Conservation (phyloP, 2,797 vertebrate species). For the Melanotaenia parkinsoni region DNA sequence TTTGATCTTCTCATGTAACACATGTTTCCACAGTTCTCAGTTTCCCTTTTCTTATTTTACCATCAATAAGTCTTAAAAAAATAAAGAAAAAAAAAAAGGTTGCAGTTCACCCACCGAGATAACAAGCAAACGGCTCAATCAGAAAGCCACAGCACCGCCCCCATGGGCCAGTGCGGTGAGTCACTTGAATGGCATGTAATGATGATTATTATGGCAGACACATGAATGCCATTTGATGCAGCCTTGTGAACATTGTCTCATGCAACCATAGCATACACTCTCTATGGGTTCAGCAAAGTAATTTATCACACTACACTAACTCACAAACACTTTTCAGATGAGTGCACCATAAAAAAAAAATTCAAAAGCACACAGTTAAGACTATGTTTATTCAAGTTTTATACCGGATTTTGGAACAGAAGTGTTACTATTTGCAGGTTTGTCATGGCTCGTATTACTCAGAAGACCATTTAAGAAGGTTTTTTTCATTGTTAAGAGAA, state of each 20-base stretch:
- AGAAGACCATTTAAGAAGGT: background rate
- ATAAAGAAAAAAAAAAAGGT: background rate
- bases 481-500: background rate
- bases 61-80: background rate
- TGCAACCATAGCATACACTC: constrained; percentile 25
- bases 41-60: background rate
- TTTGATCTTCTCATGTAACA: constrained; percentile 3
- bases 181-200: constrained; percentile 42
- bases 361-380: constrained; percentile 21
- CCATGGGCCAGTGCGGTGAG: constrained; percentile 10
- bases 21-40: background rate
- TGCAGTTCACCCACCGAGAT: background rate
- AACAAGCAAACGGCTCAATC: constrained; percentile 35
- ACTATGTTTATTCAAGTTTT: constrained; percentile 17
- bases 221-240: constrained; percentile 57
- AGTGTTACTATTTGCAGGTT: constrained; percentile 2
- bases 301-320: constrained; percentile 26
- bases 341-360: constrained; percentile 25
- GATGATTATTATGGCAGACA: constrained; percentile 57
- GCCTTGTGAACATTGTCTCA: constrained; percentile 31
- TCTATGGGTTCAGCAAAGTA: constrained; percentile 9
- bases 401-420: constrained; percentile 22
- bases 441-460: background rate
- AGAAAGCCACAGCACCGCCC: constrained; percentile 17
- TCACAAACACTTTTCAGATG: constrained; percentile 15